Percentiles rank a stretch among this genome's conserved stretches.
Conservation (phyloP, 2,797 vertebrate genomes). For the Sphenodon punctatus region DNA sequence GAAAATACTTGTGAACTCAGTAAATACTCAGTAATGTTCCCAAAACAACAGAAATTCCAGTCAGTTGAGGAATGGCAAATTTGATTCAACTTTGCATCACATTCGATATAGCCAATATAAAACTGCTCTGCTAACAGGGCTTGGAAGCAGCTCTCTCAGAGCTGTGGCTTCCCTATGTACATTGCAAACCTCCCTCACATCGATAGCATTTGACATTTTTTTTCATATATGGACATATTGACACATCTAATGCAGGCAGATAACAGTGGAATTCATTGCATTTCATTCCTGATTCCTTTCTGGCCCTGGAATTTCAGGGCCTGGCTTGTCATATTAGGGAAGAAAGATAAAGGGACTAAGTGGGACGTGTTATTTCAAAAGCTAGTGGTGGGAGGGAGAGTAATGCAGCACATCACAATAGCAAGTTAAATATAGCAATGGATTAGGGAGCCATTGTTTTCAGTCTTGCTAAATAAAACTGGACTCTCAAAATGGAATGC, state of each 20-base stretch:
- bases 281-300: background rate
- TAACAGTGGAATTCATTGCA: constrained; percentile 2
- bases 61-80: background rate
- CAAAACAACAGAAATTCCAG: background rate
- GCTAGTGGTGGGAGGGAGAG: constrained; percentile 1
- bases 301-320: constrained; percentile 40
- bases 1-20: background rate
- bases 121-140: background rate
- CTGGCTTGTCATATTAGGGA: constrained; percentile 7
- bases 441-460: constrained; percentile 78
- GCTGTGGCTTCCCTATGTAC: background rate
- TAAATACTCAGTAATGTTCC: background rate
- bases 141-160: background rate
- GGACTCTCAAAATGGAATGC: constrained; percentile 71
- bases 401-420: constrained; percentile 32
- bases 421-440: constrained; percentile 79
- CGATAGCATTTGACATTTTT: background rate
- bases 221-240: background rate
- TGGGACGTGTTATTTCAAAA: constrained; percentile 34
- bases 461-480: constrained; percentile 75
- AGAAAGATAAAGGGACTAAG: constrained; percentile 39
- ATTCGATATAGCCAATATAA: background rate
- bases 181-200: background rate
- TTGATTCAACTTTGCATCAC: background rate
- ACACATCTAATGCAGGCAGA: background rate